A percentile compares a stretch with the other conserved stretches of the same genome.
These are phyloP conservation scores for Rhinogobio ventralis DNA, from an alignment of 2,797 vertebrate genomes.

Conservation along the genomic window DNA sequence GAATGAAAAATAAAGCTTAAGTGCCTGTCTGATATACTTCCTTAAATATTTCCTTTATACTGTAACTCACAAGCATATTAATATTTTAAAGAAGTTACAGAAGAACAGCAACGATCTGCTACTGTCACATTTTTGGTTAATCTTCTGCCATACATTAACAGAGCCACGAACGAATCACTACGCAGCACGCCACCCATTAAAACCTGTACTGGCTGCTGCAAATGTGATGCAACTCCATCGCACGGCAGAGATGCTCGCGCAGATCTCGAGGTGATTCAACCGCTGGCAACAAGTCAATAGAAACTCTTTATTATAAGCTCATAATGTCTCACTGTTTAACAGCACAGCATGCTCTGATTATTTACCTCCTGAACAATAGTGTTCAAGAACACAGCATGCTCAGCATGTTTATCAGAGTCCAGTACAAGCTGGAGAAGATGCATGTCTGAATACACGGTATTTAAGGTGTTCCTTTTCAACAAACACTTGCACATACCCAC, in stretches of 20 bases:
- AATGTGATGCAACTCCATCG: conserved; percentile 6
- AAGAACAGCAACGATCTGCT: neutral
- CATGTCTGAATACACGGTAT: neutral
- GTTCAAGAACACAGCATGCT: neutral
- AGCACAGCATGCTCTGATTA: conserved; percentile 9
- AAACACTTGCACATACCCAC: neutral
- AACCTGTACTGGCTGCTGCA: neutral
- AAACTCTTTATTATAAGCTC: conserved; percentile 14
- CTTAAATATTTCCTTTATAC: conserved; percentile 3
- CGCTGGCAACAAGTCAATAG: conserved; percentile 4
- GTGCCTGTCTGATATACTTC: neutral
- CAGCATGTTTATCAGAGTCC: neutral
- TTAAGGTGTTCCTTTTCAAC: neutral
- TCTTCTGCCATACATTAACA: conserved; percentile 1
- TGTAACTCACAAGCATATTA: neutral
- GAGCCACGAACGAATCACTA: neutral
- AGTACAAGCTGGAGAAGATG: neutral
- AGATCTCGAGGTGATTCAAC: conserved; percentile 23
- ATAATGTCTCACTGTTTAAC: neutral
- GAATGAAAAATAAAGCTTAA: neutral
- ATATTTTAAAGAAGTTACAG: neutral
- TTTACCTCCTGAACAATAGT: conserved; percentile 5
- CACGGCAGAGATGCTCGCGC: neutral
- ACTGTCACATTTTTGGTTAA: neutral
- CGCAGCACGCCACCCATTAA: neutral